Base-by-base conservation (phyloP, 2,888 invertebrate species). In the Dryocosmus kuriphilus region DNA sequence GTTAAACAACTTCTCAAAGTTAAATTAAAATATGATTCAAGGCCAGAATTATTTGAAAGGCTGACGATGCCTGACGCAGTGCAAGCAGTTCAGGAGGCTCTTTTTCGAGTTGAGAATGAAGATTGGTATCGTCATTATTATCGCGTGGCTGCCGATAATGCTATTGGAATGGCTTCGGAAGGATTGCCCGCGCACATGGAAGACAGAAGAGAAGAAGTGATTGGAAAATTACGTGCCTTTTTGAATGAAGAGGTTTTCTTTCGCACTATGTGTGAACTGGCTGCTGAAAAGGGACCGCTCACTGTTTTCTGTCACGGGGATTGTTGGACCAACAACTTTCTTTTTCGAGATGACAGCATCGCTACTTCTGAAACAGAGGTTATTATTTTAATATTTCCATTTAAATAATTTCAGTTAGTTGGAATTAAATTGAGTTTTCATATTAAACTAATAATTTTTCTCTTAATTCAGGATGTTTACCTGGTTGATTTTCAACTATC, bases 291-390 rank as follows among this genome's bases (percentile, higher is more conserved):
- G 83, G 95, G 95, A 60, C 94, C 95, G 0, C 88, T 95, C 62
- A 94, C 95, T 0, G 95, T 95, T 3, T 94, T 96, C 82, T 94
- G 95, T 76, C 96, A 96, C 85, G 96, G 96, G 0, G 96, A 96
- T 84, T 95, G 95, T 87, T 96, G 95, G 95, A 95, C 95, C 0
- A 96, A 96, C 86, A 96, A 96, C 88, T 93, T 96, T 85, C 89
- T 95, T 30, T 95, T 95, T 86, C 92, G 93, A 82, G 94, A 95
- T 51, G 9, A 9, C 30, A 71, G 9, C n/a, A 51, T 51, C 51
- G 71, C 46, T 51, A 51, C 83, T 51, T 75, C 86, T 16, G 82
- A 88, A 71, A 41, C 81, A 6, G 86, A 89, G 80, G 90, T 89
- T 76, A 84, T 87, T 79, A 14, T 51, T 22, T n/a, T 32, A 74